Percentiles rank a stretch among this genome's conserved stretches.
These are phyloP conservation scores for Alethe castanea DNA, from an alignment of 2,113 vertebrate genomes.

Conservation along the genomic window DNA sequence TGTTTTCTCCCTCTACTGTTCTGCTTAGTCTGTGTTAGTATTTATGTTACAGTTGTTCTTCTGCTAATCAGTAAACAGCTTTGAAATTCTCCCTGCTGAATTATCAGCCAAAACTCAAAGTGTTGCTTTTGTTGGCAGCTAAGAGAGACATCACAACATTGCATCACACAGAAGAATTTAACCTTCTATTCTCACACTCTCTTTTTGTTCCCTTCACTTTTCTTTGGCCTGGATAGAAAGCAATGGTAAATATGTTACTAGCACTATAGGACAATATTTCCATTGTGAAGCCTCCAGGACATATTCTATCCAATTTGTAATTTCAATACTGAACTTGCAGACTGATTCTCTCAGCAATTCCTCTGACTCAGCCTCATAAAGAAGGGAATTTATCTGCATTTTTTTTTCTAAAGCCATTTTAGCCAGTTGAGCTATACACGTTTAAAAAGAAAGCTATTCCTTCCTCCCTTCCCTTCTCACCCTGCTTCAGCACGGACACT, in stretches of 20 bases:
- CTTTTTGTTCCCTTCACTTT: background rate
- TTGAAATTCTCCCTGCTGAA: conserved; percentile 6
- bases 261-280: background rate
- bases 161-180: background rate
- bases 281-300: background rate
- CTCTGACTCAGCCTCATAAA: background rate
- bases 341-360: background rate
- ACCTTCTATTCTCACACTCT: background rate
- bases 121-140: conserved; percentile 8
- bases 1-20: background rate
- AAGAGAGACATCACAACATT: background rate
- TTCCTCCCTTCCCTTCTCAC: background rate
- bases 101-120: conserved; percentile 15
- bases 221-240: background rate
- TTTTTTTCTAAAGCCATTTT: background rate
- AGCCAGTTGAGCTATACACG: background rate
- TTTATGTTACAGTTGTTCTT: background rate
- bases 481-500: background rate
- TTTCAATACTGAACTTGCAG: background rate
- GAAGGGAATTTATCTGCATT: background rate
- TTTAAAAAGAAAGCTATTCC: background rate
- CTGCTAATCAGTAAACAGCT: background rate
- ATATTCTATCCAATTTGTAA: background rate
- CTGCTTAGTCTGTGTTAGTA: background rate
- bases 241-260: background rate